Base-by-base conservation (phyloP, 2,797 vertebrate species). In the Calcarius lapponicus region DNA sequence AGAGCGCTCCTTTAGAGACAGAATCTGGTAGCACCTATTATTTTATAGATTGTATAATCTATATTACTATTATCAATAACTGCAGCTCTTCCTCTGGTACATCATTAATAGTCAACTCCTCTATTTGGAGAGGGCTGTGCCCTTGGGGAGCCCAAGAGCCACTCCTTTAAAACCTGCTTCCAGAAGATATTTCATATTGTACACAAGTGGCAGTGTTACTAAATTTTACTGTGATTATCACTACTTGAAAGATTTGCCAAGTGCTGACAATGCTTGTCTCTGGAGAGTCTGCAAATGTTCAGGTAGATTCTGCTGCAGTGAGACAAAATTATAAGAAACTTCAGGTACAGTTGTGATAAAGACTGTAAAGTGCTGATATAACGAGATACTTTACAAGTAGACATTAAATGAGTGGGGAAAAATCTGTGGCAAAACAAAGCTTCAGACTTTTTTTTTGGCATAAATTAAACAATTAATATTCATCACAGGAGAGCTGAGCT, bases 231-330 rank as follows among this genome's bases (percentile, higher is more conserved):
- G 48, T 82, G 83, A 89, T 75, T 89, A 89, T 92, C 26, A 16
- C 75, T 89, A 67, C 81, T 94, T 92, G 78, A 95, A 92, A 86
- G 74, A 70, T 86, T 89, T 95, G 78, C 90, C 57, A 88, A 87
- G 71, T 82, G 71, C 80, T 95, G 83, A 94, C 90, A 95, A 85
- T 88, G 81, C 84, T 81, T 89, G 72, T 90, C 84, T 88, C 76
- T 6, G 7, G 71, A 87, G 84, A 94, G 64, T 80, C 71, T 92
- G 86, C 57, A 83, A 94, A 91, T 83, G 72, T 89, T 93, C 91
- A 64, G 45, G 45, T 78, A 94, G 61, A 80, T 84, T 93, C 64
- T 87, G 57, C 67, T 89, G 50, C 74, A 80, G 31, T 81, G 80
- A 89, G 34, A 87, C 50, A 80, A 78, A 93, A 82, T 87, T 93